Conservation (phyloP, 2,888 invertebrate genomes). For the Chalcis sispes region DNA sequence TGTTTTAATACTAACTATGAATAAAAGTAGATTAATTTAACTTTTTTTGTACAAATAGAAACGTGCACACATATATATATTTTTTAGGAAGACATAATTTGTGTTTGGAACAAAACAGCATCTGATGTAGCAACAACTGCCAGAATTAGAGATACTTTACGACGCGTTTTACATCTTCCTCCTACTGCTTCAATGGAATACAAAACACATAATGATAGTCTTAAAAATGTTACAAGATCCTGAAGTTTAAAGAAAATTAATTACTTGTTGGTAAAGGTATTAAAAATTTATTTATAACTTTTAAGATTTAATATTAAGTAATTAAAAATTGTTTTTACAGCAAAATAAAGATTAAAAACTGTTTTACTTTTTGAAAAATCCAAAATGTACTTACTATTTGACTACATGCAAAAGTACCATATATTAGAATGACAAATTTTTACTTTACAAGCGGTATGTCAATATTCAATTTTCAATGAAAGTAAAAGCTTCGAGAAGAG, state of each 20-base stretch:
- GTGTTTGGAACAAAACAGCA: conserved; percentile 98
- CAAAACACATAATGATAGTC: conserved; percentile 88
- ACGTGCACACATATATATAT: conserved; percentile 6
- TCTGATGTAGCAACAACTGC: conserved; percentile 91
- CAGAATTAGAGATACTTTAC: conserved; percentile 95
- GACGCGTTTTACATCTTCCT: conserved; percentile 96
- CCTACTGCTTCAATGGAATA: conserved; percentile 96
- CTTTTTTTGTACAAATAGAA: background rate
- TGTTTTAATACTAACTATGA: background rate
- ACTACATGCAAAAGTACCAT: conserved; percentile 46
- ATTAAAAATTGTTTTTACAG: conserved; percentile 24
- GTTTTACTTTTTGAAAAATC: conserved; percentile 41
- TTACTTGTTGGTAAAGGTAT: conserved; percentile 37
- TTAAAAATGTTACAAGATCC: conserved; percentile 77
- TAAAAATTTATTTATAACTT: background rate
- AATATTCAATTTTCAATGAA: conserved; percentile 44
- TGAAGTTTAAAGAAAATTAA: conserved; percentile 57
- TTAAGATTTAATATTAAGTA: background rate
- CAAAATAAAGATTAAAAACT: conserved; percentile 36
- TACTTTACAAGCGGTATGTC: conserved; percentile 42
- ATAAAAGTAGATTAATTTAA: background rate
- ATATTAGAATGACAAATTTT: conserved; percentile 37
- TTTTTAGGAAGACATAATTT: conserved; percentile 93
- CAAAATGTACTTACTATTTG: conserved; percentile 50
- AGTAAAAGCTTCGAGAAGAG: conserved; percentile 39